phyloP scores from a whole-genome alignment of 2,888 invertebrate genomes.

The Alviniconcha strummeri region DNA sequence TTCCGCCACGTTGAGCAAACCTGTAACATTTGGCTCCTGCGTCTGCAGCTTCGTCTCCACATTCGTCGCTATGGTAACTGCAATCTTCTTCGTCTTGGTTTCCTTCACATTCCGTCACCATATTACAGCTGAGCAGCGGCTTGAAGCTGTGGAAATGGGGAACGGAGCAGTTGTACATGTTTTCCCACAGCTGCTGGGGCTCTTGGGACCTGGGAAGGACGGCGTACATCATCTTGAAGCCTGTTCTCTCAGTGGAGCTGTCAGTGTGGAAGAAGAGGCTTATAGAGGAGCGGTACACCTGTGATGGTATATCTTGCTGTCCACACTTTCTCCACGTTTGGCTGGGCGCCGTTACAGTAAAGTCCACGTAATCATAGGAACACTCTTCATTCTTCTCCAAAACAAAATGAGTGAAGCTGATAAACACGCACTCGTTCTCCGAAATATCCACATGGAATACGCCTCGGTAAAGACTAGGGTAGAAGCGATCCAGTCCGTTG shows the following conservation, averaged over 20 bases:
- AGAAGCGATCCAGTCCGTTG: too few relatives aligned
- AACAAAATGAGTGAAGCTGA: background rate
- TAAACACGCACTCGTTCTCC: too few relatives aligned
- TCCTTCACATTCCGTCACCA: background rate
- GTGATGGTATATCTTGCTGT: background rate
- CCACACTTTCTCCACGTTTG: background rate
- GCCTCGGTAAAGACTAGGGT: too few relatives aligned
- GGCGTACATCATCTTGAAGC: conserved; percentile 6
- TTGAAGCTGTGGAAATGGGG: background rate
- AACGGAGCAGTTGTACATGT: background rate
- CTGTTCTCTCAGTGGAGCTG: background rate
- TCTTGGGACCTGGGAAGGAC: background rate
- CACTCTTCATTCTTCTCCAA: background rate
- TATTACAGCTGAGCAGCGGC: background rate
- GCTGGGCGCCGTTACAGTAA: too few relatives aligned
- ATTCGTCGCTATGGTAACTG: background rate
- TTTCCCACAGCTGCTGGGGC: background rate
- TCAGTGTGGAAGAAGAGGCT: background rate
- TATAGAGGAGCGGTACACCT: background rate
- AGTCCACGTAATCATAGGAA: background rate
- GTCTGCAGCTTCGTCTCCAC: background rate
- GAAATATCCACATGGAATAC: too few relatives aligned
- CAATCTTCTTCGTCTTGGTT: conserved; percentile 10
- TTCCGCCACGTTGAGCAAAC: background rate
- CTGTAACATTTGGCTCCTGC: background rate